Percentiles rank a stretch among this genome's conserved stretches.
phyloP scores from a whole-genome alignment of 2,888 invertebrate species.

The Antitype chi region DNA sequence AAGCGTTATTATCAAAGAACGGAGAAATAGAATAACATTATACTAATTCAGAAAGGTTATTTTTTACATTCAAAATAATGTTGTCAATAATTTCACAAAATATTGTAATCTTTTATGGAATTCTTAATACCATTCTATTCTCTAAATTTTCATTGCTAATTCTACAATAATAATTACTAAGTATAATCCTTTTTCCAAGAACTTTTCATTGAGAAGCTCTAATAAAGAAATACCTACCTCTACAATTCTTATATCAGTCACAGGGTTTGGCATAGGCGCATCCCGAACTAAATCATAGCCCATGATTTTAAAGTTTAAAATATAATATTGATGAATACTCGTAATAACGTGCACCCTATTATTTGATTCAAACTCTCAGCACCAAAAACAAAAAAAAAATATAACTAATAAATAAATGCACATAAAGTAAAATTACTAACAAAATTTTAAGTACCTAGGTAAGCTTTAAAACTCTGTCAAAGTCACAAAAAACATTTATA shows the following conservation, averaged over 20 bases:
- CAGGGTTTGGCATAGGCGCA: neutral
- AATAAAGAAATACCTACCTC: neutral
- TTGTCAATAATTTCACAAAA: neutral
- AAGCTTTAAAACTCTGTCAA: neutral
- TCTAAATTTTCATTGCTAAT: neutral
- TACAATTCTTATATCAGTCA: neutral
- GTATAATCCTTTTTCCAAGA: neutral
- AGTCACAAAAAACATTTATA: neutral
- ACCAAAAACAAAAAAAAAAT: neutral
- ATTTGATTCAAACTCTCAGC: neutral
- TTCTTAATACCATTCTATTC: too few species aligned
- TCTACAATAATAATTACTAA: too few species aligned
- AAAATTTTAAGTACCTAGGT: neutral
- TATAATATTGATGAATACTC: neutral
- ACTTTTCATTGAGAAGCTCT: neutral
- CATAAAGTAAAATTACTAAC: neutral
- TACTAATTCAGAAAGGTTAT: too few species aligned
- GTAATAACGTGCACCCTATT: constrained; percentile 13
- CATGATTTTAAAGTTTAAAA: neutral
- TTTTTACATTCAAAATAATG: neutral
- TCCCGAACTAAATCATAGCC: neutral
- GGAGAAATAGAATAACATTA: too few species aligned
- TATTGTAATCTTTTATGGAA: too few species aligned
- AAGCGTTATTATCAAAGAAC: neutral
- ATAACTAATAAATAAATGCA: neutral